Conservation (phyloP, 2,113 vertebrate species). For the Sus scrofa region DNA sequence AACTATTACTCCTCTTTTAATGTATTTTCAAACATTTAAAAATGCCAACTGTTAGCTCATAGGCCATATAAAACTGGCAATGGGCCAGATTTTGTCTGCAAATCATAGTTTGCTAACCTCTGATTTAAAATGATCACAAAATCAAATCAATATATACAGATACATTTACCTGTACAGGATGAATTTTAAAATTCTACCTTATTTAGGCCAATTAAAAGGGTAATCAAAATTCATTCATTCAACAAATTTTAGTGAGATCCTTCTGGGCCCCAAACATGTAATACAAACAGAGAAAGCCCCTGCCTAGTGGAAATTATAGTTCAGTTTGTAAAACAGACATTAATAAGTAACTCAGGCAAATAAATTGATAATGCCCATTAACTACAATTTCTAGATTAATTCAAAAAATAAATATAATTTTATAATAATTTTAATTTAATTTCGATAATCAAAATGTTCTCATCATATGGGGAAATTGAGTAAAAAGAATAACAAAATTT, state of each 20-base stretch:
- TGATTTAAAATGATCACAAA: neutral
- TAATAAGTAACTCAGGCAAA: neutral
- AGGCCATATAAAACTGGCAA: neutral
- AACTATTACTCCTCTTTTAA: neutral
- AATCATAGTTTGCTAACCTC: neutral
- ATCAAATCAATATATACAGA: neutral
- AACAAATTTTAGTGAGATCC: neutral
- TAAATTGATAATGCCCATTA: neutral
- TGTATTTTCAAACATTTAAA: constrained; percentile 33
- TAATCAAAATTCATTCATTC: constrained; percentile 10
- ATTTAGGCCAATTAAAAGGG: neutral
- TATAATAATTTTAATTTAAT: neutral
- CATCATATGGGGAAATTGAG: neutral
- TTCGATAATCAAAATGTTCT: constrained; percentile 44
- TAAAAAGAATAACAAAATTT: neutral
- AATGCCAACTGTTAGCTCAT: neutral
- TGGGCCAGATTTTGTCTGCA: neutral
- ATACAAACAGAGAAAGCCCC: neutral
- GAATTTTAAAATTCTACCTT: neutral
- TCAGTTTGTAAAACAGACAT: neutral
- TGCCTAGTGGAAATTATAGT: neutral
- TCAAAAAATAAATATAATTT: constrained; percentile 35
- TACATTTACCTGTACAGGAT: neutral
- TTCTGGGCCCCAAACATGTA: neutral
- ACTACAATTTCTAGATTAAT: neutral